These are phyloP conservation scores for Macroteleia sp. DNA, from an alignment of 2,888 invertebrate species.

Conservation along the genomic window DNA sequence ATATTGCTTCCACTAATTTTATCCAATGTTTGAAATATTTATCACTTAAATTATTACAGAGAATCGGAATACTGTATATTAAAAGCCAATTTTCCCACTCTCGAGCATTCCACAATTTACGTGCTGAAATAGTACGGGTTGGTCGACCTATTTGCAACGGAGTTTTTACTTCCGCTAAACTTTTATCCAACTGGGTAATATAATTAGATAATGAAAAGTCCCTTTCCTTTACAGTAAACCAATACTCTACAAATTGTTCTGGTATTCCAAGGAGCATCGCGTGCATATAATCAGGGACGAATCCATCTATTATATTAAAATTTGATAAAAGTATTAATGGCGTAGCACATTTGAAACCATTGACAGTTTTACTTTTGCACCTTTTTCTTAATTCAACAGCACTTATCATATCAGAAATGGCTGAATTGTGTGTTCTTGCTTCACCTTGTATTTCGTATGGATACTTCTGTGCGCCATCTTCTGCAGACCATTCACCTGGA, in stretches of 20 bases:
- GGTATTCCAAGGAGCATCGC: slow-evolving; percentile 23
- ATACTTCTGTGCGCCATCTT: too few species aligned
- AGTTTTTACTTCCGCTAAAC: too few species aligned
- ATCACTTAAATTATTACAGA: slow-evolving; percentile 7
- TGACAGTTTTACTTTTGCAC: too few species aligned
- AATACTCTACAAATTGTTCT: slow-evolving; percentile 31
- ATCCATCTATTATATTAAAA: slow-evolving; percentile 50
- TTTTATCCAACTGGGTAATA: too few species aligned
- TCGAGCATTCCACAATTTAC: slow-evolving; percentile 37
- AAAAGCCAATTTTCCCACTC: slow-evolving; percentile 37
- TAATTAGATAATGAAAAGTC: too few species aligned
- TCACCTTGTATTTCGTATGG: too few species aligned
- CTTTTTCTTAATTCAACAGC: too few species aligned
- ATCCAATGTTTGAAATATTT: slow-evolving; percentile 3
- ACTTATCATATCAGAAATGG: too few species aligned
- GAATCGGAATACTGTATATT: slow-evolving; percentile 36
- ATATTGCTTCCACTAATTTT: background rate
- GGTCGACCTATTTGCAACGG: too few species aligned
- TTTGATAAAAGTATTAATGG: slow-evolving; percentile 13
- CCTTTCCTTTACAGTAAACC: slow-evolving; percentile 18
- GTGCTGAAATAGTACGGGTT: too few species aligned
- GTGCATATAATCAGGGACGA: slow-evolving; percentile 57
- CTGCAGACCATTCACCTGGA: too few species aligned
- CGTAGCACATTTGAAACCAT: slow-evolving; percentile 19
- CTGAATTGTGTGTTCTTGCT: too few species aligned